Conservation (phyloP, 2,888 invertebrate genomes). For the Horisme vitalbata region DNA sequence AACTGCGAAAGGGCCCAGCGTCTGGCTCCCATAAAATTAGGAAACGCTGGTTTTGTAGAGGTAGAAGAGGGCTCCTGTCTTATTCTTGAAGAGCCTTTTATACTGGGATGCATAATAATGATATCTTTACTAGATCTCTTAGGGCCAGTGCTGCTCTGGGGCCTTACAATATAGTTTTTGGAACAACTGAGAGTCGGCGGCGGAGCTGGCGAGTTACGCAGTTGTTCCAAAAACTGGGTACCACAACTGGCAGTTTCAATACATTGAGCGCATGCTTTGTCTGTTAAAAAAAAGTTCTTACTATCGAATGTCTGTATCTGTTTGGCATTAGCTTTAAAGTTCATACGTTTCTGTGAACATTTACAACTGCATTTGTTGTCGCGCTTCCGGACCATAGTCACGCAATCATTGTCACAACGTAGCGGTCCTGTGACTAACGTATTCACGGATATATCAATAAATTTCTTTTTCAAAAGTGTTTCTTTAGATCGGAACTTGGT, state of each 20-base stretch:
- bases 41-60: slow-evolving; percentile 2
- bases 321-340: slow-evolving; percentile 37
- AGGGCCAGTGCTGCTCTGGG: background rate
- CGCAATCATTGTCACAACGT: slow-evolving; percentile 49
- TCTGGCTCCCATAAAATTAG: slow-evolving; percentile 39
- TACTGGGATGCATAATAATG: too few relatives aligned
- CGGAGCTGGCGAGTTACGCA: too few relatives aligned
- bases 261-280: slow-evolving; percentile 53
- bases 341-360: slow-evolving; percentile 33
- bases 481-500: slow-evolving; percentile 44
- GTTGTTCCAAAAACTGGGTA: slow-evolving; percentile 43
- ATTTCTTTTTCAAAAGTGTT: slow-evolving; percentile 39
- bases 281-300: slow-evolving; percentile 31
- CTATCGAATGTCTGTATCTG: slow-evolving; percentile 44
- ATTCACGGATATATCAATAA: slow-evolving; percentile 47
- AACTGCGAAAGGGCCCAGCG: slow-evolving; percentile 60
- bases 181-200: too few relatives aligned
- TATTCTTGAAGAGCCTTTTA: slow-evolving; percentile 2
- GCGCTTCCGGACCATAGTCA: slow-evolving; percentile 53
- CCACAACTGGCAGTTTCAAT: slow-evolving; percentile 42
- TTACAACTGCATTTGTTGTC: slow-evolving; percentile 43
- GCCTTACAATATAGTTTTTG: too few relatives aligned
- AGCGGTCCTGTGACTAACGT: slow-evolving; percentile 51
- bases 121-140: slow-evolving; percentile 14
- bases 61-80: slow-evolving; percentile 4